A percentile compares a stretch with the other conserved stretches of the same genome.
phyloP scores from a whole-genome alignment of 35 echinoderm and acorn worm genomes.

The Chiridota heheva region DNA sequence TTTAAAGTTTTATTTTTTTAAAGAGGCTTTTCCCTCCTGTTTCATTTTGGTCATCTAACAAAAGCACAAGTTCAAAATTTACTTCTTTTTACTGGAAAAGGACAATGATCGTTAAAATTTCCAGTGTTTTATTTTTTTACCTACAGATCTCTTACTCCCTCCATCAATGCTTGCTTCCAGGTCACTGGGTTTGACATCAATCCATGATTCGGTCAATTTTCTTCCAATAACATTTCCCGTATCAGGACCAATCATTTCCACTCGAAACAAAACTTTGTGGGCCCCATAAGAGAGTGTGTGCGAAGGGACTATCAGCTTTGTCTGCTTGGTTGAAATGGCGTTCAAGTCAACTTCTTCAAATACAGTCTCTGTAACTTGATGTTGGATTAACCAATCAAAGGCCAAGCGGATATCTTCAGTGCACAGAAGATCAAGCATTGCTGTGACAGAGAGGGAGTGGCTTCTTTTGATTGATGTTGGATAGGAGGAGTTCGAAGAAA shows the following conservation, averaged over 20 bases:
- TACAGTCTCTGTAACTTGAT: too few species aligned
- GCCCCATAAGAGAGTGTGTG: neutral
- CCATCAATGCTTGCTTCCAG: constrained; percentile 28
- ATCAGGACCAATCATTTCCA: neutral
- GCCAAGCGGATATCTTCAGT: too few species aligned
- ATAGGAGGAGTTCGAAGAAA: too few species aligned
- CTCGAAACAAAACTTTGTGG: neutral
- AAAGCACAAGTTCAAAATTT: neutral
- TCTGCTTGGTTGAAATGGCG: neutral
- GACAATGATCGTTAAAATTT: neutral
- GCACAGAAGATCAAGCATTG: too few species aligned
- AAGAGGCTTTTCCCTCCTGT: neutral
- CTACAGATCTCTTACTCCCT: constrained; percentile 10
- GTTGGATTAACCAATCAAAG: too few species aligned
- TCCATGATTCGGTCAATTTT: constrained; percentile 6
- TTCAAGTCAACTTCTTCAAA: too few species aligned
- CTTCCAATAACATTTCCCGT: neutral
- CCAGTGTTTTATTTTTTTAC: neutral
- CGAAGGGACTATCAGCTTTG: constrained; percentile 3
- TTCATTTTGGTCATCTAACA: neutral
- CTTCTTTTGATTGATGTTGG: too few species aligned
- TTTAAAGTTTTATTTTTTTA: neutral
- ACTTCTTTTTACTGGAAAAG: neutral
- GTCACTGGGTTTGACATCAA: neutral
- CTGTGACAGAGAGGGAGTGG: too few species aligned